Evolutionary conservation across 1,140 invertebrate species (phyloP).

Genomic region (Drosophila baimaii): DNA sequence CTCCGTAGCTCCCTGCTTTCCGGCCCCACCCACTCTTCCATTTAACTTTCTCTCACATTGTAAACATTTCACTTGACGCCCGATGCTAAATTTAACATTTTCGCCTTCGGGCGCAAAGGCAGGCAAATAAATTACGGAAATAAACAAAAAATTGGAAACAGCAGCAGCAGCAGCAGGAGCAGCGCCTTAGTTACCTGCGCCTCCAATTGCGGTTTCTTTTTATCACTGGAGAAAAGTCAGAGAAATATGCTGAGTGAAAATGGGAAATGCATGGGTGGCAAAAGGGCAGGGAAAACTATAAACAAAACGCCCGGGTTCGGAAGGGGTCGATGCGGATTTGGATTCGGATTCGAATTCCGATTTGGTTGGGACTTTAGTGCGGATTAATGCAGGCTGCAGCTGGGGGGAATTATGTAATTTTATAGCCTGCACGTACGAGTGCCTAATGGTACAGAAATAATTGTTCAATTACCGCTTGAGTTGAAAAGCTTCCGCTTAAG

Average conservation of each 20-base stretch:
- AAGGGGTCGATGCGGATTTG: conserved; percentile 7
- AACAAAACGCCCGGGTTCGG: conserved; percentile 12
- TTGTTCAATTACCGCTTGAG: background rate
- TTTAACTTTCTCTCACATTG: conserved; percentile 81
- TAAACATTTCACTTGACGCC: conserved; percentile 81
- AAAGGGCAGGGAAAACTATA: conserved; percentile 27
- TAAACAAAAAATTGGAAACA: conserved; percentile 68
- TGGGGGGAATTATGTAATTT: conserved; percentile 26
- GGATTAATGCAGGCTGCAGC: conserved; percentile 27
- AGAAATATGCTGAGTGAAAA: conserved; percentile 14
- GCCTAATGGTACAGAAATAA: conserved; percentile 2
- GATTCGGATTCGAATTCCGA: conserved; percentile 4
- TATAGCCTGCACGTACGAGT: conserved; percentile 1
- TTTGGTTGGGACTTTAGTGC: conserved; percentile 12
- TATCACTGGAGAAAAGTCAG: conserved; percentile 36
- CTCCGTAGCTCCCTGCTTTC: conserved; percentile 12
- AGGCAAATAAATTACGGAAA: conserved; percentile 78
- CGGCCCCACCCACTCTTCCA: conserved; percentile 44
- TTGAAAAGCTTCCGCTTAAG: conserved; percentile 3
- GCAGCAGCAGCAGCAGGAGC: conserved; percentile 9
- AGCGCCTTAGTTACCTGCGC: conserved; percentile 51
- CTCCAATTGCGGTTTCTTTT: conserved; percentile 56
- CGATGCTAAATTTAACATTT: conserved; percentile 79
- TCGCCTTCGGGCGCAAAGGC: conserved; percentile 58
- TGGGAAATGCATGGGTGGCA: conserved; percentile 34